Evolutionary conservation across 1,140 invertebrate species (phyloP).

Genomic region (Drosophila jambulina): DNA sequence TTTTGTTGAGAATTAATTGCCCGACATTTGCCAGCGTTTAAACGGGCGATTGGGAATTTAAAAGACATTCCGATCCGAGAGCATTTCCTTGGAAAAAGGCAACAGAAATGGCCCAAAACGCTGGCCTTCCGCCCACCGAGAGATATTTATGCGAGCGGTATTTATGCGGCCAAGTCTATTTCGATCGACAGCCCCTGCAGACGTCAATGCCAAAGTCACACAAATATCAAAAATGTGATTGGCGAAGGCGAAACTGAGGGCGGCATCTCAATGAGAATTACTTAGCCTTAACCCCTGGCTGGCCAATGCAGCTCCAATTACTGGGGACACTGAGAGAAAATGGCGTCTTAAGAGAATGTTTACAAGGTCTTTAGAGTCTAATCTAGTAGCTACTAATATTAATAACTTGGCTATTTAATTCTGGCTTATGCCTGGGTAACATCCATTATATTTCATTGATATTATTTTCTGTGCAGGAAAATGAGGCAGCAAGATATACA

Average conservation of each 20-base stretch:
- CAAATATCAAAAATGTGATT: slow-evolving; percentile 72
- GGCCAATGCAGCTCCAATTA: slow-evolving; percentile 44
- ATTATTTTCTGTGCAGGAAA: slow-evolving; percentile 14
- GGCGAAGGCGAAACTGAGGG: slow-evolving; percentile 55
- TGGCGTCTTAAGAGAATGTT: too few relatives aligned
- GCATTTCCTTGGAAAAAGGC: slow-evolving; percentile 32
- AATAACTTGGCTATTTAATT: not conserved
- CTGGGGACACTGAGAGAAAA: not conserved
- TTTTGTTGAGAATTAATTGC: slow-evolving; percentile 39
- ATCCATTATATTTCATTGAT: slow-evolving; percentile 4
- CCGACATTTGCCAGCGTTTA: slow-evolving; percentile 40
- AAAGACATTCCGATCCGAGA: slow-evolving; percentile 36
- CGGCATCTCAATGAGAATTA: slow-evolving; percentile 29
- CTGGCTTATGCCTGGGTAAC: not conserved
- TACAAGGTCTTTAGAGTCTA: not conserved
- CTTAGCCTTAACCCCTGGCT: slow-evolving; percentile 42
- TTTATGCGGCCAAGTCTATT: slow-evolving; percentile 67
- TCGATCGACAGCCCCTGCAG: slow-evolving; percentile 58
- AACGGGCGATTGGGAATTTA: slow-evolving; percentile 33
- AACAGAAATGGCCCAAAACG: slow-evolving; percentile 33
- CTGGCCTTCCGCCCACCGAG: slow-evolving; percentile 36
- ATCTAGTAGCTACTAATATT: not conserved
- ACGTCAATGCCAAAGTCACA: slow-evolving; percentile 80
- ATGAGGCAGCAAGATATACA: slow-evolving; percentile 11
- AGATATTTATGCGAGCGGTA: slow-evolving; percentile 50